Percentiles rank a stretch among this genome's conserved stretches.
phyloP scores from a whole-genome alignment of 2,797 vertebrate species.

The Hydrophis major region DNA sequence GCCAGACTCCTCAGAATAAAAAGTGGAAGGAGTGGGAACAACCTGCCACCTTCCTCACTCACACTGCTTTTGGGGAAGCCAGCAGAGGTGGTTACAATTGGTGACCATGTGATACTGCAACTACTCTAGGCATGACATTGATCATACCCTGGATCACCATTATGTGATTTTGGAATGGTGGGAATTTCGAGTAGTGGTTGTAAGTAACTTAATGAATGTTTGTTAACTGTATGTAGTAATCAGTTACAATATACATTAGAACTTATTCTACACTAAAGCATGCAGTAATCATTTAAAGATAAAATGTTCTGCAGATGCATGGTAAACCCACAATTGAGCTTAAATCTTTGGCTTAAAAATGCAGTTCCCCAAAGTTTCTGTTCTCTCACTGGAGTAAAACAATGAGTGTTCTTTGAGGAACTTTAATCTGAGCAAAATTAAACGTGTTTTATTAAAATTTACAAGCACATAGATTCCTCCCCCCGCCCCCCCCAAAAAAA shows the following conservation, averaged over 20 bases:
- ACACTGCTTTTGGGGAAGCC: background rate
- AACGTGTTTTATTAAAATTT: conserved; percentile 49
- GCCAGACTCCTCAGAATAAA: background rate
- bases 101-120: background rate
- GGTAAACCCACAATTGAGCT: conserved; percentile 47
- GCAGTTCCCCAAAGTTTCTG: conserved; percentile 7
- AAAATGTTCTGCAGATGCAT: conserved; percentile 47
- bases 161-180: background rate
- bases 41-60: background rate
- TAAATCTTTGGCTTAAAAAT: conserved; percentile 46
- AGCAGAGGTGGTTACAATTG: background rate
- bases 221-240: conserved; percentile 35
- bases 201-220: background rate
- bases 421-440: conserved; percentile 62
- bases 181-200: background rate
- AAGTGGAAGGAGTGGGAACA: background rate
- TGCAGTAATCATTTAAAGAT: conserved; percentile 48
- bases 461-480: conserved; percentile 39
- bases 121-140: background rate
- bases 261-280: conserved; percentile 24
- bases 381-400: conserved; percentile 41
- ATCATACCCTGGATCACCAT: background rate
- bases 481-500: background rate
- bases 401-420: conserved; percentile 50
- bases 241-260: conserved; percentile 37